Evolutionary conservation across 2,888 invertebrate genomes (phyloP), one percentile per base, ranked within the genome.

Genomic region (Bruchidius siliquastri): DNA sequence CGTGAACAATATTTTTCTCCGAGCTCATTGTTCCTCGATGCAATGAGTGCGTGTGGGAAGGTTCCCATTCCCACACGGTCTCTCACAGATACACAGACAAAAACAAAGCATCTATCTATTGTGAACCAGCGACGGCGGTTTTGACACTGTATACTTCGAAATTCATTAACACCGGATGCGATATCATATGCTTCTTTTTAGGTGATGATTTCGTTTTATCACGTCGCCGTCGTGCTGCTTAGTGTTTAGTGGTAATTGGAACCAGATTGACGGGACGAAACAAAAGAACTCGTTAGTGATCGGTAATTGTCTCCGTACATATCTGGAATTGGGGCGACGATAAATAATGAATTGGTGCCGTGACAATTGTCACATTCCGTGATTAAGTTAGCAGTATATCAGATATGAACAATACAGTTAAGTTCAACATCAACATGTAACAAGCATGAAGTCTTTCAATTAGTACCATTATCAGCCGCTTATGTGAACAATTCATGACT

Each of bases 51-150:
- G 74, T 79, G 78, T 80, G 79, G 75, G 79, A 80, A 79, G 76
- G 76, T 79, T 80, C 79, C 76, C 80, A 80, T 78, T 79, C 79
- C 75, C 79, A 78, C 74, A 71, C 49, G 49, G 18, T 49, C 49
- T 49, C 49, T 49, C 49, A 49, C 18, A 49, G 49, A 4, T 49
- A 49, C 49, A 13, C 49, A 1, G 49, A 18, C 49, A 49, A 49
- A 49, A 49, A 49, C 49, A 49, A 49, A 49, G 49, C 49, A 49
- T 49, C 49, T 13, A 49, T 49, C 49, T 13, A 49, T 49, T 49
- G 49, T 49, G 49, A 1, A 13, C 49, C 49, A 49, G 49, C 49
- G 10, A 13, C 49, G 10, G 49, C 49, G 49, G 49, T 49, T 49
- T 49, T 49, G 49, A 49, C 49, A 49, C 49, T 49, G 49, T 49